phyloP scores from a whole-genome alignment of 2,888 invertebrate genomes.

The Ectemnius continuus region DNA sequence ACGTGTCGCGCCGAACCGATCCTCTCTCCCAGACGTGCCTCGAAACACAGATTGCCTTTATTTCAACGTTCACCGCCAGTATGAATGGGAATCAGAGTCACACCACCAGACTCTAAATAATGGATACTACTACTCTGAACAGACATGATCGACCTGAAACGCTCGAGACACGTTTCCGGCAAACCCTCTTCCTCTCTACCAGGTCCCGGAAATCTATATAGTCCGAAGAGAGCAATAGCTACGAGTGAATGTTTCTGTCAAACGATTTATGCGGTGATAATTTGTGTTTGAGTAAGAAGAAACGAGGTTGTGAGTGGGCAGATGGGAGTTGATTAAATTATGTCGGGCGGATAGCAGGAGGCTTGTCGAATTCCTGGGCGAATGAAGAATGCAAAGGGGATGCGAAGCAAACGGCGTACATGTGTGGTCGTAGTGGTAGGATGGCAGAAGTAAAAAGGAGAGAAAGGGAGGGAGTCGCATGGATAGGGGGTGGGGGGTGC shows the following conservation, averaged over 20 bases:
- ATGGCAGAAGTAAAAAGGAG: slow-evolving; percentile 53
- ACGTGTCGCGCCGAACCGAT: slow-evolving; percentile 59
- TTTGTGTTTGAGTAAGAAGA: no score
- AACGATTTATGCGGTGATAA: no score
- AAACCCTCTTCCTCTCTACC: not conserved
- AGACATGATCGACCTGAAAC: slow-evolving; percentile 1
- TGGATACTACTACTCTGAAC: not conserved
- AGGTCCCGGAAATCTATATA: no score
- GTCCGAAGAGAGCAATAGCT: no score
- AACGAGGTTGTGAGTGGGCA: no score
- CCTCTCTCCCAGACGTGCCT: slow-evolving; percentile 68
- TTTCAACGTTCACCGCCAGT: slow-evolving; percentile 59
- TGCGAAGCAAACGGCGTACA: slow-evolving; percentile 1
- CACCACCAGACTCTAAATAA: slow-evolving; percentile 28
- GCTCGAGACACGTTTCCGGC: slow-evolving; percentile 5
- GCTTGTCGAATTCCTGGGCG: slow-evolving; percentile 44
- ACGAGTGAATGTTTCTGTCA: no score
- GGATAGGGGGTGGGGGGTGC: no score
- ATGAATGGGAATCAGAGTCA: slow-evolving; percentile 69
- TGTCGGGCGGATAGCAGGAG: slow-evolving; percentile 36
- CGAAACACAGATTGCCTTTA: slow-evolving; percentile 68
- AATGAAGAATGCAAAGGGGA: slow-evolving; percentile 57
- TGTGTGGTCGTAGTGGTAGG: slow-evolving; percentile 40
- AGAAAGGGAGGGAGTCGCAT: slow-evolving; percentile 47
- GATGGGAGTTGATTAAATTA: slow-evolving; percentile 51